Evolutionary conservation across 2,797 vertebrate genomes (phyloP).

Genomic region (Propithecus deckenii): DNA sequence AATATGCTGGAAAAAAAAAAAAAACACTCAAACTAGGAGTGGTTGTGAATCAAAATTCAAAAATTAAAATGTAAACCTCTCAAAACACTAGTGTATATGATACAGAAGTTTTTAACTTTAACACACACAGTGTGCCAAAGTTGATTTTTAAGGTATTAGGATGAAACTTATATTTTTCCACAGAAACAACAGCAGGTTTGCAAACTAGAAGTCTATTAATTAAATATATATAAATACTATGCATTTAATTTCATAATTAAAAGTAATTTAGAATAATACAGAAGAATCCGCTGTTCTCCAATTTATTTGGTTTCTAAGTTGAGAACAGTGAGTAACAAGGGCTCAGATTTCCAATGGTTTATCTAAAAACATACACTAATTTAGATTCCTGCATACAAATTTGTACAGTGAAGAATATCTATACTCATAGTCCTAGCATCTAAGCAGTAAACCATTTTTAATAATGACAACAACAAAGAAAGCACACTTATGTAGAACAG

Average conservation of each 20-base stretch:
- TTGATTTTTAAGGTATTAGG: not conserved
- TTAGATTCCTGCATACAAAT: not conserved
- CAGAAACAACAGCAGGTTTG: not conserved
- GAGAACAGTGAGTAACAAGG: not conserved
- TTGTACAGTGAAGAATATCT: not conserved
- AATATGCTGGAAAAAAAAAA: too few species aligned
- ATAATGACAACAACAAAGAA: not conserved
- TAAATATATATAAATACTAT: not conserved
- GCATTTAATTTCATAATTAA: constrained; percentile 21
- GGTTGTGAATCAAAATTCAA: not conserved
- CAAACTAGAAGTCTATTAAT: not conserved
- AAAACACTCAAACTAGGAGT: not conserved
- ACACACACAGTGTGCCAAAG: not conserved
- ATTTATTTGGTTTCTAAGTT: not conserved
- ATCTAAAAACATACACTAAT: constrained; percentile 21
- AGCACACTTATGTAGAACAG: not conserved
- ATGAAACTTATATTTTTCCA: not conserved
- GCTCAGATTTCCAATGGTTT: not conserved
- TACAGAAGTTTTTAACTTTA: not conserved
- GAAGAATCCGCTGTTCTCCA: not conserved
- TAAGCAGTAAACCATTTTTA: constrained; percentile 34
- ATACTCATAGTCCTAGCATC: not conserved
- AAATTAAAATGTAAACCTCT: constrained; percentile 16
- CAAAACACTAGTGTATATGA: not conserved
- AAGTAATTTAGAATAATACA: not conserved